Percentiles rank a stretch among this genome's conserved stretches.
Evolutionary conservation across 1,140 invertebrate species (phyloP).

Genomic region (Cecropterus lyciades): DNA sequence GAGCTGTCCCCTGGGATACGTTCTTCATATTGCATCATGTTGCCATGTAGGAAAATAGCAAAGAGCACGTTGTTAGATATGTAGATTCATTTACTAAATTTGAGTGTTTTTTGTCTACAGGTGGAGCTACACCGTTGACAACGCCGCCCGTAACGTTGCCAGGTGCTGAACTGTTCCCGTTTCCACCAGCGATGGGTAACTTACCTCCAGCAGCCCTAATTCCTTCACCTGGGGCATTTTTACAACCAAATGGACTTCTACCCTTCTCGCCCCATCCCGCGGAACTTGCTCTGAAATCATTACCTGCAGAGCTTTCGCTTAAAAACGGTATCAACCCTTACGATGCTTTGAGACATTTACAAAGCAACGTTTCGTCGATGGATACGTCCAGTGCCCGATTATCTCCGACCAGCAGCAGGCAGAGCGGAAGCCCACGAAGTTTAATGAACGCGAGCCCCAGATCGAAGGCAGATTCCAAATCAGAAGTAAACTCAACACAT

Average conservation of each 20-base stretch:
- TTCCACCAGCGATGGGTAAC: constrained; percentile 78
- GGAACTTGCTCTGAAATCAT: constrained; percentile 71
- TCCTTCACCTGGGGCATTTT: constrained; percentile 80
- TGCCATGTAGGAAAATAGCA: constrained; percentile 63
- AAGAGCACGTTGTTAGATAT: constrained; percentile 47
- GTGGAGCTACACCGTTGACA: constrained; percentile 73
- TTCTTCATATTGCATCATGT: constrained; percentile 81
- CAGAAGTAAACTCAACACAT: constrained; percentile 86
- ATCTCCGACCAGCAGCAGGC: constrained; percentile 84
- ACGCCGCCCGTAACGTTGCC: constrained; percentile 82
- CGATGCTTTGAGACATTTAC: constrained; percentile 75
- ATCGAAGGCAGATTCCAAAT: constrained; percentile 83
- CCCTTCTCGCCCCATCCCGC: constrained; percentile 79
- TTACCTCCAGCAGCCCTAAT: constrained; percentile 81
- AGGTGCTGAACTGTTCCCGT: constrained; percentile 77
- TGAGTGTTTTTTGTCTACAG: constrained; percentile 69
- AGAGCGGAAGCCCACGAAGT: constrained; percentile 81
- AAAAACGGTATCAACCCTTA: constrained; percentile 74
- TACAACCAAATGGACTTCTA: constrained; percentile 74
- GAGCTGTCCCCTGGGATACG: constrained; percentile 68
- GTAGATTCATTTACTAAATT: constrained; percentile 47
- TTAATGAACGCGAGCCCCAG: constrained; percentile 77
- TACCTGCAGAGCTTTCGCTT: constrained; percentile 69
- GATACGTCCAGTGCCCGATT: constrained; percentile 79
- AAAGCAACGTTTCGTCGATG: constrained; percentile 77